Conservation (phyloP, 2,888 invertebrate species). For the Galerucella pusilla region DNA sequence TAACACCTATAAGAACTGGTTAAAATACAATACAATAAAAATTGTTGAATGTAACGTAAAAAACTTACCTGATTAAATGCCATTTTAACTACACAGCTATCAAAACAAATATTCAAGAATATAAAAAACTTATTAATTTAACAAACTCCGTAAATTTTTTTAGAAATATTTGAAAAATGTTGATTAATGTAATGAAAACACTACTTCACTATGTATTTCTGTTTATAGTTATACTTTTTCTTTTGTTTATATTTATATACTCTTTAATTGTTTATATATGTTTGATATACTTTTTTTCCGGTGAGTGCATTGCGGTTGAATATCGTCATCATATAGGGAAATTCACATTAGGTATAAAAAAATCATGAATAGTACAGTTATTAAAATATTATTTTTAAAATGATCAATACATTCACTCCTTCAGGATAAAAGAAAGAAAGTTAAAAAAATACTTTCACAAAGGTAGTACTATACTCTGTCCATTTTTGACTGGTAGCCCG, state of each 20-base stretch:
- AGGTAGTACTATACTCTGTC: no score
- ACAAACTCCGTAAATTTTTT: neutral
- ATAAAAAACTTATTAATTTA: neutral
- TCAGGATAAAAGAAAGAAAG: no score
- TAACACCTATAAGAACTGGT: no score
- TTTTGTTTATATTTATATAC: neutral
- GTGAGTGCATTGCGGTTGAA: neutral
- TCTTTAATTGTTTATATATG: neutral
- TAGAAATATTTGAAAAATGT: neutral
- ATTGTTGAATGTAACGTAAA: no score
- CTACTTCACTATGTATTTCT: no score
- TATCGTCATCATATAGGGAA: neutral
- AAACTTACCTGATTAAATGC: conserved; percentile 13
- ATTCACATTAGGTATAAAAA: neutral
- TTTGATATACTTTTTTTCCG: neutral
- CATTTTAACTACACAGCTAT: conserved; percentile 9
- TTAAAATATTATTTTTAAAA: neutral
- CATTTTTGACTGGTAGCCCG: no score
- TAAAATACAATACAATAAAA: neutral
- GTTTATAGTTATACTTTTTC: no score
- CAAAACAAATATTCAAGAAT: neutral
- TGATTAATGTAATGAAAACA: no score
- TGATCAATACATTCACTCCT: neutral
- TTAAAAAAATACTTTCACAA: no score
- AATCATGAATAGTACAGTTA: neutral